These are phyloP conservation scores for Megaceryle torquata DNA, from an alignment of 2,113 vertebrate species.

Conservation along the genomic window DNA sequence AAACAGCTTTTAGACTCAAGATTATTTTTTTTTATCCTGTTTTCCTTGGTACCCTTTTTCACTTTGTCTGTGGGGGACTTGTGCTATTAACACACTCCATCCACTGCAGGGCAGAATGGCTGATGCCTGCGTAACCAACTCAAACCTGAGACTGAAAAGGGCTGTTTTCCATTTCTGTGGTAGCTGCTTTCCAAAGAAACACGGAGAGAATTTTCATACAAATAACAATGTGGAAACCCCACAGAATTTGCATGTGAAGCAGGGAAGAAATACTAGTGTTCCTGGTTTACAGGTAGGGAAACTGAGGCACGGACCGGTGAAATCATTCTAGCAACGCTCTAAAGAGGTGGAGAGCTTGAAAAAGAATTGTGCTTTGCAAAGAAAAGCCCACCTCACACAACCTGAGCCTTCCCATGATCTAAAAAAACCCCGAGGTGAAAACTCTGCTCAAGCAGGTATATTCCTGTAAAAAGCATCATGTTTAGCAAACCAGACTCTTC, in stretches of 20 bases:
- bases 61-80: background rate
- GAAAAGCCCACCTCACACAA: background rate
- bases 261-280: background rate
- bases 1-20: background rate
- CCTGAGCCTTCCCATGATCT: background rate
- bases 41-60: background rate
- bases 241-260: background rate
- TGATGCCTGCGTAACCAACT: background rate
- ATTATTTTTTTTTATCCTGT: no score
- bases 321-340: background rate
- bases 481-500: background rate
- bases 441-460: background rate
- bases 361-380: background rate
- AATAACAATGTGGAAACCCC: background rate
- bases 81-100: background rate
- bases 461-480: accelerated
- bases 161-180: background rate
- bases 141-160: background rate
- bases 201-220: background rate
- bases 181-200: background rate
- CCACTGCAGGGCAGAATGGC: background rate
- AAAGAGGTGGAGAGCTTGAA: background rate
- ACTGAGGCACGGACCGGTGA: background rate
- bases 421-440: background rate
- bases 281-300: background rate